Conservation (phyloP, 2,797 vertebrate species). For the Salmo trutta region DNA sequence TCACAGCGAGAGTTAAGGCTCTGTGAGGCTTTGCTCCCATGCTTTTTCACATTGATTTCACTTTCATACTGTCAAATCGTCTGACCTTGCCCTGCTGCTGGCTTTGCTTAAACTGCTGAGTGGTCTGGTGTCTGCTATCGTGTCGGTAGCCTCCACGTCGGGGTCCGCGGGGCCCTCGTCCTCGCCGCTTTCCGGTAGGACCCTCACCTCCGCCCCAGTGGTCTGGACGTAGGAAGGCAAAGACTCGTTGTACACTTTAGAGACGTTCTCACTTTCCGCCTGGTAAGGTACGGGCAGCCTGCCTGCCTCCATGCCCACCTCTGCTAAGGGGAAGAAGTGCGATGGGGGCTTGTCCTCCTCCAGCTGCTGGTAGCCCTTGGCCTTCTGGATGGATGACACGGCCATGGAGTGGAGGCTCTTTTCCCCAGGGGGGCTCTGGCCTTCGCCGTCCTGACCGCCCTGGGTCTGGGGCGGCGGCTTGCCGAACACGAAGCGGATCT, state of each 20-base stretch:
- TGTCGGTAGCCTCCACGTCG: constrained; percentile 64
- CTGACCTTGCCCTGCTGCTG: constrained; percentile 84
- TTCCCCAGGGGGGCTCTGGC: neutral
- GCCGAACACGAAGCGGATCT: constrained; percentile 82
- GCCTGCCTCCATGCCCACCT: constrained; percentile 77
- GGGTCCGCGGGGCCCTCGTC: constrained; percentile 52
- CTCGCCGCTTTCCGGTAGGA: neutral
- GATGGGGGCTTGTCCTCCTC: constrained; percentile 81
- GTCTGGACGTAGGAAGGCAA: constrained; percentile 77
- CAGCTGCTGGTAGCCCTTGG: constrained; percentile 82
- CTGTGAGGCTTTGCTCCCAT: neutral
- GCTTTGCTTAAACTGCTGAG: constrained; percentile 85
- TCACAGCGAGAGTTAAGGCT: constrained; percentile 10
- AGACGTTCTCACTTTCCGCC: constrained; percentile 72
- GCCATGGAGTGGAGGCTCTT: constrained; percentile 72
- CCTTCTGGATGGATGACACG: constrained; percentile 79
- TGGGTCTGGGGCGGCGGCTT: constrained; percentile 56
- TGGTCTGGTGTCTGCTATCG: constrained; percentile 72
- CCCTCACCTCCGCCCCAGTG: constrained; percentile 40
- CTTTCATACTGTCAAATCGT: constrained; percentile 84
- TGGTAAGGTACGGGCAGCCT: constrained; percentile 72
- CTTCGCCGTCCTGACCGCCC: neutral
- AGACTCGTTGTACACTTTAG: constrained; percentile 65
- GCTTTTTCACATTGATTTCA: neutral
- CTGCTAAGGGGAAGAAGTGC: constrained; percentile 80